Evolutionary conservation across 1,140 invertebrate genomes (phyloP).

Genomic region (Drosophila auraria): DNA sequence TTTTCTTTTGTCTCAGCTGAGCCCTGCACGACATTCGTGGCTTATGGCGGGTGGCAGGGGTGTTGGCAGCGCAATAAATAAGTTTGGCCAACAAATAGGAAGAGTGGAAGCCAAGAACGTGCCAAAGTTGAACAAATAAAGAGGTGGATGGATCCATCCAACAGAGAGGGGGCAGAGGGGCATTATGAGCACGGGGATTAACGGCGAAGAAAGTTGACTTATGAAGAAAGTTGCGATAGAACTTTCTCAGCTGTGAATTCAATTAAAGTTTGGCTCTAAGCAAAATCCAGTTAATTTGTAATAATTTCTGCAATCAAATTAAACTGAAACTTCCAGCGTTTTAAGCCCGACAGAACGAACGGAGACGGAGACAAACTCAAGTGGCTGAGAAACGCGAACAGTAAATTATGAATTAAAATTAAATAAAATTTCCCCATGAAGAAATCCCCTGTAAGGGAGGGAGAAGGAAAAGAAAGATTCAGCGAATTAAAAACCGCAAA

Average conservation of each 20-base stretch:
- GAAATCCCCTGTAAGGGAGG: constrained; percentile 2
- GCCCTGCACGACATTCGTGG: constrained; percentile 52
- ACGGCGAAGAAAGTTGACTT: constrained; percentile 52
- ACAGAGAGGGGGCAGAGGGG: neutral
- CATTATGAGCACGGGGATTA: constrained; percentile 45
- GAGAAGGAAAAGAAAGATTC: neutral
- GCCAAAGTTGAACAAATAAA: constrained; percentile 45
- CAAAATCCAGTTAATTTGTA: constrained; percentile 53
- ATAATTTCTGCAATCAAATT: constrained; percentile 38
- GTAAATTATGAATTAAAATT: constrained; percentile 41
- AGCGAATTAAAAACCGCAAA: constrained; percentile 38
- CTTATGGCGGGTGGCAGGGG: constrained; percentile 10
- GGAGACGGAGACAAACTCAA: constrained; percentile 1
- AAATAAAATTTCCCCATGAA: constrained; percentile 43
- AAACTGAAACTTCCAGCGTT: constrained; percentile 19
- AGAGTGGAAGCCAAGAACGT: constrained; percentile 40
- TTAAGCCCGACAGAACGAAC: constrained; percentile 14
- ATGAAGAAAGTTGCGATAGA: constrained; percentile 51
- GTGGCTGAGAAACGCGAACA: neutral
- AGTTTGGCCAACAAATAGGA: constrained; percentile 52
- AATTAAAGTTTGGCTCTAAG: constrained; percentile 70
- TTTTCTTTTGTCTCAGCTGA: constrained; percentile 45
- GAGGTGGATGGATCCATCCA: neutral
- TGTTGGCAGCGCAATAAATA: constrained; percentile 45
- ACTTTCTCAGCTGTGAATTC: constrained; percentile 60